Evolutionary conservation across 2,888 invertebrate species (phyloP).

Genomic region (Listrodromus nycthemerus): DNA sequence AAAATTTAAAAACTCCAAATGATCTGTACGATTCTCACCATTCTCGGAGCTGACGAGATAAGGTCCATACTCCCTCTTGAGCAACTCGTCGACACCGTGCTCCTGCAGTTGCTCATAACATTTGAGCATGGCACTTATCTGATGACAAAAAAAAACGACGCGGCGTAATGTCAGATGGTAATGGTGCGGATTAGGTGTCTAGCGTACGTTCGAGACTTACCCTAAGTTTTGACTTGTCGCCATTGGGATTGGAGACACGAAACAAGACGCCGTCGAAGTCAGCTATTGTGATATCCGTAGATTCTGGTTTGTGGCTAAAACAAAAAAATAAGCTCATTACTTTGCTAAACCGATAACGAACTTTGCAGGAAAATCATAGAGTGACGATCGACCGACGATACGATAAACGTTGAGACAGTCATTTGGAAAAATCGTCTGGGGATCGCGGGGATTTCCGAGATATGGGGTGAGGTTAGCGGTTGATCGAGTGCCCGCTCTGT

Average conservation of each 20-base stretch:
- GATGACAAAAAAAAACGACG: constrained; percentile 66
- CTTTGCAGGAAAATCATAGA: not conserved
- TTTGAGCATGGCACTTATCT: constrained; percentile 99
- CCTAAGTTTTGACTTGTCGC: constrained; percentile 98
- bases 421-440: not conserved
- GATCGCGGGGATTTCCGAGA: not conserved
- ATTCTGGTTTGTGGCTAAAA: constrained; percentile 96
- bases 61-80: constrained; percentile 96
- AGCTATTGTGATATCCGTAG: constrained; percentile 96
- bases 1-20: not conserved
- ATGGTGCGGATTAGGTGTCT: not conserved
- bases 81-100: constrained; percentile 98
- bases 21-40: constrained; percentile 86
- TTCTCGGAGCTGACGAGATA: constrained; percentile 94
- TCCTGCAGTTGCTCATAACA: constrained; percentile 99
- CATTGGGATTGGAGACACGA: constrained; percentile 98
- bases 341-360: not conserved
- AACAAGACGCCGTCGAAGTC: constrained; percentile 99
- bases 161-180: not conserved
- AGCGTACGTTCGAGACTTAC: constrained; percentile 86
- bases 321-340: constrained; percentile 23
- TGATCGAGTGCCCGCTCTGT: constrained; percentile 33
- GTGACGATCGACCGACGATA: not conserved
- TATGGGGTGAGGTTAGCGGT: constrained; percentile 62
- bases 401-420: not conserved